A percentile compares a stretch with the other conserved stretches of the same genome.
These are phyloP conservation scores for Cheilosia urbana DNA, from an alignment of 2,888 invertebrate species.

Conservation along the genomic window DNA sequence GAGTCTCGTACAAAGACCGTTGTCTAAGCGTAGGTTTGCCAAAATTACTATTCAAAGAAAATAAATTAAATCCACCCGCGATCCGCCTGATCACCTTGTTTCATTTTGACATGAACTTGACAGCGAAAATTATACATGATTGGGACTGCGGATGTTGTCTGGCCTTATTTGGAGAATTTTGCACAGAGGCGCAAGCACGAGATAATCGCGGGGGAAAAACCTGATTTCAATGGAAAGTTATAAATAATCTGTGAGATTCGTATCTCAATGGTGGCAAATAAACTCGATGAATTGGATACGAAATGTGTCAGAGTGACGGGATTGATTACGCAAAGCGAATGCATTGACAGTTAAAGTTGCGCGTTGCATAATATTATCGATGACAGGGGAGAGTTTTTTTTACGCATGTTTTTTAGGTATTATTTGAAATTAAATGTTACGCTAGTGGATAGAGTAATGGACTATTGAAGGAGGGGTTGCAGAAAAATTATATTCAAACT, in stretches of 20 bases:
- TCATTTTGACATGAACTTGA: constrained; percentile 72
- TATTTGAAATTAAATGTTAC: too few relatives aligned
- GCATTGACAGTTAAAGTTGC: not conserved
- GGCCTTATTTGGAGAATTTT: constrained; percentile 47
- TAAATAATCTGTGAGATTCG: constrained; percentile 28
- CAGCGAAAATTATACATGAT: constrained; percentile 58
- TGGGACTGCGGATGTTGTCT: constrained; percentile 56
- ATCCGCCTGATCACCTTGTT: constrained; percentile 69
- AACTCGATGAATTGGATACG: constrained; percentile 27
- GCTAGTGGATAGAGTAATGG: too few relatives aligned
- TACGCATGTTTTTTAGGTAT: too few relatives aligned
- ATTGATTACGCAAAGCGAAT: not conserved
- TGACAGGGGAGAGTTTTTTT: too few relatives aligned
- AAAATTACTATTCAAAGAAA: constrained; percentile 21
- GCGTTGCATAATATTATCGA: too few relatives aligned
- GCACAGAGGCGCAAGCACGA: not conserved
- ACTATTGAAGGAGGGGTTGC: too few relatives aligned
- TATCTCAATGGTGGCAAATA: constrained; percentile 43
- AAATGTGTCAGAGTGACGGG: constrained; percentile 7
- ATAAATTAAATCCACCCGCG: constrained; percentile 68
- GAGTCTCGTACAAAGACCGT: constrained; percentile 29
- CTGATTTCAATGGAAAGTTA: constrained; percentile 21
- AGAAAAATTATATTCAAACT: too few relatives aligned
- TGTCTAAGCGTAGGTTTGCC: constrained; percentile 27
- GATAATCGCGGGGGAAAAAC: not conserved